Conservation (phyloP, 2,888 invertebrate genomes). For the Acanthosepion pharaonis region DNA sequence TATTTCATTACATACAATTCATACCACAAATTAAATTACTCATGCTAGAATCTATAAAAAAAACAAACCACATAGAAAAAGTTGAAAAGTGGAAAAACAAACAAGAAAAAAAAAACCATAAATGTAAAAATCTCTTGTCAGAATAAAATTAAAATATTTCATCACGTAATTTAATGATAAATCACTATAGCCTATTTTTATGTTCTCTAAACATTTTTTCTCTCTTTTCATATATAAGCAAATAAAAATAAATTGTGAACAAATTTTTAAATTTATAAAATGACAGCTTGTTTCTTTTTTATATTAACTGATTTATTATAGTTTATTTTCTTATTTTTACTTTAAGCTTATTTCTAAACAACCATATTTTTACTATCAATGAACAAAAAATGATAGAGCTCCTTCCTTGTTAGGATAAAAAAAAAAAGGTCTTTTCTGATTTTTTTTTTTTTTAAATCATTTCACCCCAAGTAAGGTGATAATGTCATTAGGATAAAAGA, state of each 20-base stretch:
- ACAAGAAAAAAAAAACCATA: not conserved
- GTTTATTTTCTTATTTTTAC: no score
- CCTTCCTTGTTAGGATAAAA: no score
- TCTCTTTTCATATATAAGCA: not conserved
- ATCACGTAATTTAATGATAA: not conserved
- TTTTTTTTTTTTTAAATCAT: no score
- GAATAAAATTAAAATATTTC: not conserved
- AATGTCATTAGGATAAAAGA: no score
- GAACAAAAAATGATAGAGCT: no score
- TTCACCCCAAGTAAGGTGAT: no score
- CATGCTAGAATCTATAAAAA: not conserved
- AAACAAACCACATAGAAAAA: not conserved
- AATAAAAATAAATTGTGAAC: not conserved
- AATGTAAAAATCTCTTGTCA: not conserved
- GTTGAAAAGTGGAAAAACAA: not conserved
- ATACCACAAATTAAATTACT: not conserved
- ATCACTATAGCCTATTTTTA: not conserved
- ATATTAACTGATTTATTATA: no score
- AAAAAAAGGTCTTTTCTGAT: no score
- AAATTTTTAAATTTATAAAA: not conserved
- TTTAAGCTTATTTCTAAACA: no score
- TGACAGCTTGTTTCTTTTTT: not conserved
- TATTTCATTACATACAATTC: not conserved
- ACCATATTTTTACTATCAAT: no score
- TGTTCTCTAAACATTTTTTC: not conserved